These are phyloP conservation scores for Leucania comma DNA, from an alignment of 2,888 invertebrate species.

Conservation along the genomic window DNA sequence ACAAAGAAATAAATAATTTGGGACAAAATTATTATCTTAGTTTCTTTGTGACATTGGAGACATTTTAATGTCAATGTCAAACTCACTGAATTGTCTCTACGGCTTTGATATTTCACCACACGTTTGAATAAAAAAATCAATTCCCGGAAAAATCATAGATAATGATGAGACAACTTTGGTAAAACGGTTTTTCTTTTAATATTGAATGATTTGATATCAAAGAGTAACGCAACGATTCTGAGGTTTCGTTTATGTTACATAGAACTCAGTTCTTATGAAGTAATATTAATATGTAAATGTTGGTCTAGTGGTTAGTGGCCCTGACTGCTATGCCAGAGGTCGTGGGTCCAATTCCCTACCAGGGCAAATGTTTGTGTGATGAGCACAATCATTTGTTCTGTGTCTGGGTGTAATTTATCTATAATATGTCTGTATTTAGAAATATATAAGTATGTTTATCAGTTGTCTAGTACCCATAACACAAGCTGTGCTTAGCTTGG, in stretches of 20 bases:
- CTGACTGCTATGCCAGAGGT: too few relatives aligned
- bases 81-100: background rate
- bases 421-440: too few relatives aligned
- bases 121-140: background rate
- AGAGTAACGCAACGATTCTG: slow-evolving; percentile 3
- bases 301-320: too few relatives aligned
- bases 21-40: background rate
- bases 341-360: too few relatives aligned
- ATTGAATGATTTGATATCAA: slow-evolving; percentile 1
- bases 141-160: background rate
- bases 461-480: too few relatives aligned
- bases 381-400: too few relatives aligned
- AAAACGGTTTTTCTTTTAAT: background rate
- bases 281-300: too few relatives aligned
- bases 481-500: too few relatives aligned
- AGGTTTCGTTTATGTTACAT: background rate
- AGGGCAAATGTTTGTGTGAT: too few relatives aligned
- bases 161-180: background rate
- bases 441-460: too few relatives aligned
- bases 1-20: slow-evolving; percentile 2
- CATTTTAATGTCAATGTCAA: slow-evolving; percentile 6
- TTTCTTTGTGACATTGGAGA: background rate
- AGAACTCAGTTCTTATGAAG: background rate
- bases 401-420: too few relatives aligned
- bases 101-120: background rate